Conservation (phyloP, 1,140 invertebrate genomes). For the Thrips palmi region DNA sequence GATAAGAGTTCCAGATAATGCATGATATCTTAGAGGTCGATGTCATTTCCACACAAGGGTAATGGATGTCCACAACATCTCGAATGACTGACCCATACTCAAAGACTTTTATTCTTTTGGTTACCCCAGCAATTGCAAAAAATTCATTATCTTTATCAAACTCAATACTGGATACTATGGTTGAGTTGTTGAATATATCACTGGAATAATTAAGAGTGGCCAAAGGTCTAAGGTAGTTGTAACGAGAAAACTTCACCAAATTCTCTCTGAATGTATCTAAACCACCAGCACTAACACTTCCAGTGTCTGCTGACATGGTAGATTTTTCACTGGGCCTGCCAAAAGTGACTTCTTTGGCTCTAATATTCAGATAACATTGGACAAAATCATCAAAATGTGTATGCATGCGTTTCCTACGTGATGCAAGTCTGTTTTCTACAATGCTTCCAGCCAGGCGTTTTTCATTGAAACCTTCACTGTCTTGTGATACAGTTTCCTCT, state of each 20-base stretch:
- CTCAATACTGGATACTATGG: constrained; percentile 91
- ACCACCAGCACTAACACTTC: constrained; percentile 23
- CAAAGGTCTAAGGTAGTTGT: constrained; percentile 55
- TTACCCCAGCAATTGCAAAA: constrained; percentile 92
- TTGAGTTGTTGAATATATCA: constrained; percentile 75
- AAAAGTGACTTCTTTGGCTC: constrained; percentile 51
- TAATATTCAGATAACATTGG: constrained; percentile 63
- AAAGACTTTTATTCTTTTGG: constrained; percentile 87
- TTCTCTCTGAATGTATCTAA: constrained; percentile 71
- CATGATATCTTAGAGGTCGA: constrained; percentile 90
- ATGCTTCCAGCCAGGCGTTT: constrained; percentile 22
- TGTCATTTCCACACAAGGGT: constrained; percentile 83
- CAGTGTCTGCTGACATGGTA: constrained; percentile 17
- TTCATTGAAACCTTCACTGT: constrained; percentile 25
- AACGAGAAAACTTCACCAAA: constrained; percentile 75
- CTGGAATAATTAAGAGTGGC: constrained; percentile 81
- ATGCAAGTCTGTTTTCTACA: constrained; percentile 30
- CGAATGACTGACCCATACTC: constrained; percentile 74
- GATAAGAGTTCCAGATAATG: constrained; percentile 86
- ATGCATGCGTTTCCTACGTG: constrained; percentile 54
- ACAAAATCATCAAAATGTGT: constrained; percentile 83
- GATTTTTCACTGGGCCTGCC: constrained; percentile 20
- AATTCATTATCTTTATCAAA: constrained; percentile 94
- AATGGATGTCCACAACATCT: constrained; percentile 73
- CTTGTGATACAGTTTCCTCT: not conserved